Evolutionary conservation across 1,140 invertebrate genomes (phyloP).

Genomic region (Atta colombica): DNA sequence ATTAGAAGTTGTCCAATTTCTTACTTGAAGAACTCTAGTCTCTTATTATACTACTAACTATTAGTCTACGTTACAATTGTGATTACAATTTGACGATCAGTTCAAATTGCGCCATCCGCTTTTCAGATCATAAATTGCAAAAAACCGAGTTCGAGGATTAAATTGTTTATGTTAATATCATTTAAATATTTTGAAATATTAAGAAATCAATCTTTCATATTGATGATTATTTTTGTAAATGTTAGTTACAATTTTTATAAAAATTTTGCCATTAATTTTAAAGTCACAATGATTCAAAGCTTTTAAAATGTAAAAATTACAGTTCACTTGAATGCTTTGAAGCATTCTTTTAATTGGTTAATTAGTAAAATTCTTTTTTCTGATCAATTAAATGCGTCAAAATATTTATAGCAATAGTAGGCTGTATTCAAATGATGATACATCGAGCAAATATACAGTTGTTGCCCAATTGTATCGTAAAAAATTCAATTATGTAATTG

Average conservation of each 20-base stretch:
- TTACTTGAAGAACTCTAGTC: no score
- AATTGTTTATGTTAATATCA: background rate
- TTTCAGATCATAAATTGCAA: background rate
- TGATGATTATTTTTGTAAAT: background rate
- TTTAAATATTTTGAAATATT: background rate
- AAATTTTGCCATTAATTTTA: constrained; percentile 1
- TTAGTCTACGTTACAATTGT: background rate
- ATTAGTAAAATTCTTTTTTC: no score
- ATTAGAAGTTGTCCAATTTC: no score
- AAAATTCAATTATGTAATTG: background rate
- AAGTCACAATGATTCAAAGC: background rate
- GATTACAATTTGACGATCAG: background rate
- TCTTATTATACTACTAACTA: no score
- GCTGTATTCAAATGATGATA: no score
- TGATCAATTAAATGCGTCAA: no score
- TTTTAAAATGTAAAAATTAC: background rate
- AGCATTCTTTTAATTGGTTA: no score
- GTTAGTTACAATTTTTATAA: constrained; percentile 2
- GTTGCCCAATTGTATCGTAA: background rate
- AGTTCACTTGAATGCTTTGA: no score
- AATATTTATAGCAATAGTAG: no score
- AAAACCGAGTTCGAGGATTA: background rate
- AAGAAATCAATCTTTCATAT: background rate
- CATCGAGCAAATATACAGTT: background rate
- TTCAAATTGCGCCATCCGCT: background rate